Evolutionary conservation across 2,888 invertebrate species (phyloP).

Genomic region (Caenorhabditis sinica): DNA sequence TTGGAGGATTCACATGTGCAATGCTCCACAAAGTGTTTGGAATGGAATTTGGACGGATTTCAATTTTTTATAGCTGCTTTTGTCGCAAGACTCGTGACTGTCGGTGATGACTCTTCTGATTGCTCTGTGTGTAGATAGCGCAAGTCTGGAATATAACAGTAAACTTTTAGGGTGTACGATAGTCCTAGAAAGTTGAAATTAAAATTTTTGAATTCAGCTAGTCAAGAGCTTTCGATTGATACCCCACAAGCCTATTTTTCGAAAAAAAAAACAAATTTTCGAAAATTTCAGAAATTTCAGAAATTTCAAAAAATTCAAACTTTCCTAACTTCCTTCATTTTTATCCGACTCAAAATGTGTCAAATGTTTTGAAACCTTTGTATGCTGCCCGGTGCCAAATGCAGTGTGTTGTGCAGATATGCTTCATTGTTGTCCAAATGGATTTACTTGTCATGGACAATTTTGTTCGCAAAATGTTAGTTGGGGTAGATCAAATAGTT

Average conservation of each 20-base stretch:
- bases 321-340: background rate
- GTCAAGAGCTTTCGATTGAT: background rate
- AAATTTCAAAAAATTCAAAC: background rate
- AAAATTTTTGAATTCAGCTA: background rate
- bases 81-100: too few relatives aligned
- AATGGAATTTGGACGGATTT: too few relatives aligned
- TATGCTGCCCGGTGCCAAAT: constrained; percentile 68
- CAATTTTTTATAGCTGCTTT: too few relatives aligned
- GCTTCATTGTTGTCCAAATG: constrained; percentile 76
- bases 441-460: constrained; percentile 71
- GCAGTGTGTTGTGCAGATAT: constrained; percentile 69
- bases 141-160: too few relatives aligned
- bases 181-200: background rate
- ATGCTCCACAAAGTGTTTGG: too few relatives aligned
- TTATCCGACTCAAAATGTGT: background rate
- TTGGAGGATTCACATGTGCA: too few relatives aligned
- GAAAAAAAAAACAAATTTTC: too few relatives aligned
- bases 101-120: too few relatives aligned
- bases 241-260: background rate
- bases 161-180: too few relatives aligned
- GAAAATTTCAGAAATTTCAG: too few relatives aligned
- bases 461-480: constrained; percentile 66
- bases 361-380: constrained; percentile 50
- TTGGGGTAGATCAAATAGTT: background rate
- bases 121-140: too few relatives aligned